Conservation (phyloP, 2,113 vertebrate genomes). For the Menidia beryllina region DNA sequence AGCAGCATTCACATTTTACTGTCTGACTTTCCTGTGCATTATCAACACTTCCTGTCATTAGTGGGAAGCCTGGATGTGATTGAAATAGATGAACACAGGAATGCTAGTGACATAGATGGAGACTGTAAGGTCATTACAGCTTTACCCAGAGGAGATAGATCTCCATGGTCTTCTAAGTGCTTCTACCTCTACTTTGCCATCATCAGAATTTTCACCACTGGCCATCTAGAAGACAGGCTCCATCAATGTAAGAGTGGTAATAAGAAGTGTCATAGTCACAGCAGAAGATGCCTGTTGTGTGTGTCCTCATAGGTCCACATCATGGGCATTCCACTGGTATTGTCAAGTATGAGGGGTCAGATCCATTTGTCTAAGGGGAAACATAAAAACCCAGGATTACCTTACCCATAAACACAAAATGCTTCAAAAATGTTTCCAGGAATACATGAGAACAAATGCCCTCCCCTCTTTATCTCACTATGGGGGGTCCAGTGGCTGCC, state of each 20-base stretch:
- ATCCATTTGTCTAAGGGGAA: constrained; percentile 56
- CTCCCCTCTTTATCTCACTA: neutral
- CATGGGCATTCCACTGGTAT: constrained; percentile 57
- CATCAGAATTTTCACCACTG: constrained; percentile 59
- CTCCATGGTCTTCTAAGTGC: constrained; percentile 65
- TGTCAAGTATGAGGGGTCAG: constrained; percentile 28
- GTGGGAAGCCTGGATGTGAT: constrained; percentile 44
- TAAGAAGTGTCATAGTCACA: constrained; percentile 61
- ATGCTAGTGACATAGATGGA: constrained; percentile 68
- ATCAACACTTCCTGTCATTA: constrained; percentile 68
- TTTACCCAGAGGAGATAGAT: constrained; percentile 57
- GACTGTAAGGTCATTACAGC: constrained; percentile 69
- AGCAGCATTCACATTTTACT: neutral
- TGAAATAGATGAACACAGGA: constrained; percentile 56
- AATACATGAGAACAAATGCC: constrained; percentile 7
- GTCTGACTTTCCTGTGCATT: constrained; percentile 54
- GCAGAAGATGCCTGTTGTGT: constrained; percentile 57
- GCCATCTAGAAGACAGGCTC: constrained; percentile 39
- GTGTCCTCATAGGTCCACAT: constrained; percentile 53
- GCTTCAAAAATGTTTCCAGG: constrained; percentile 17
- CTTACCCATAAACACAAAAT: neutral
- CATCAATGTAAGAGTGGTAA: constrained; percentile 50
- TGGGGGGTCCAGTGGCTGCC: neutral
- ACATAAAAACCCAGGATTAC: constrained; percentile 30
- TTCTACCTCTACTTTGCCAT: constrained; percentile 47